Evolutionary conservation across 2,113 vertebrate genomes (phyloP), one percentile per base, ranked within the genome.

Genomic region (Onychorhynchus coronatus): DNA sequence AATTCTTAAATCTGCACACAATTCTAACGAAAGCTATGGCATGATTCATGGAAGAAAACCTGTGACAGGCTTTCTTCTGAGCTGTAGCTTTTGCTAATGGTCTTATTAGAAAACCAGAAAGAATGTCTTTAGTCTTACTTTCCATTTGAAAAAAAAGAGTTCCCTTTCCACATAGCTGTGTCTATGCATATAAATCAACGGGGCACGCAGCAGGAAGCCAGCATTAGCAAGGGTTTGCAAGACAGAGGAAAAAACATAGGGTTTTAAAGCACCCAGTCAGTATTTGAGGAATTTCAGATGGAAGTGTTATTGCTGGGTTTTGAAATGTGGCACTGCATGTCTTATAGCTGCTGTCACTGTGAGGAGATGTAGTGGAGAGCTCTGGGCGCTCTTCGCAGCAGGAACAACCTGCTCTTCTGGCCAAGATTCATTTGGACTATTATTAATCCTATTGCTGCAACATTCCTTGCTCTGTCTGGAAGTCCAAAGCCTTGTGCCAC

Each of bases 261-360:
- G 68, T 41, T 93, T 91, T 93, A 78, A 92, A 88, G 89, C 81
- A 93, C 68, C 41, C 33, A 59, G 37, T 68, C 68, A 67, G 37
- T 79, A 62, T 82, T 89, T 87, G 91, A 46, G 80, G 70, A 80
- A n/a, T 79, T 94, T 75, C 58, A 85, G 82, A 67, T 88, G 75
- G 58, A 87, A 91, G 63, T 6, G 30, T 52, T 87, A 70, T 11
- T 77, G 50, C 59, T 90, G 85, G 71, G 74, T 76, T 87, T 41
- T 90, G 78, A 85, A 83, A 85, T 6, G 52, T 37, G 59, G 59
- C 89, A 19, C 62, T 42, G 91, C 62, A 70, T 88, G 70, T 85
- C 76, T 58, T 68, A 66, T 66, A 82, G 81, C 58, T 70, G 62
- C 25, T 87, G 89, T 68, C 78, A 58, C 81, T 68, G 16, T 28